These are phyloP conservation scores for Meliscaeva auricollis DNA, from an alignment of 2,888 invertebrate genomes.

Conservation along the genomic window DNA sequence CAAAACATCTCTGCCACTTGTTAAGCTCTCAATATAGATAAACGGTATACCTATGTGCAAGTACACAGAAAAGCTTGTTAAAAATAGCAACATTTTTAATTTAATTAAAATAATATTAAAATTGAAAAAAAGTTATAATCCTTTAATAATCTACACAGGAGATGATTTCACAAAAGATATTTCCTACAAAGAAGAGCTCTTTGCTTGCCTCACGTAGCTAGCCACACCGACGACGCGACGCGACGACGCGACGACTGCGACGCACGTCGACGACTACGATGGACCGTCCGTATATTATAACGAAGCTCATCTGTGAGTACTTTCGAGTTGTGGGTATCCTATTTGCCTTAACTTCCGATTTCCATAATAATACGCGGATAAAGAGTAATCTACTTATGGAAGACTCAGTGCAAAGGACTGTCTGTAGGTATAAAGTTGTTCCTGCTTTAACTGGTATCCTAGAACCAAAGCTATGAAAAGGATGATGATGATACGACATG, in stretches of 20 bases:
- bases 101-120: slow-evolving; percentile 70
- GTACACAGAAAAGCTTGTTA: background rate
- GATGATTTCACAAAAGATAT: slow-evolving; percentile 47
- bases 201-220: background rate
- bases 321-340: slow-evolving; percentile 44
- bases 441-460: background rate
- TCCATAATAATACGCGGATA: slow-evolving; percentile 72
- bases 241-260: too few species aligned
- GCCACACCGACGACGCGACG: background rate
- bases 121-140: slow-evolving; percentile 51
- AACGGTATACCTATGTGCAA: background rate
- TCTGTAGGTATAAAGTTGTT: slow-evolving; percentile 3
- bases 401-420: slow-evolving; percentile 25
- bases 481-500: background rate
- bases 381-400: slow-evolving; percentile 69
- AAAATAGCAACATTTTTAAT: slow-evolving; percentile 52
- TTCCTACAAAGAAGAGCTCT: slow-evolving; percentile 32
- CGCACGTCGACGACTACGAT: background rate
- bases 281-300: too few species aligned
- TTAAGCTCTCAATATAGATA: background rate
- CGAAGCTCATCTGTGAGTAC: slow-evolving; percentile 18
- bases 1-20: background rate
- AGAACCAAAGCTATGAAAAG: background rate
- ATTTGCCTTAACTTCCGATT: slow-evolving; percentile 62
- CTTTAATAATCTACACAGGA: slow-evolving; percentile 56